Evolutionary conservation across 2,888 invertebrate genomes (phyloP).

Genomic region (Thecophora atra): DNA sequence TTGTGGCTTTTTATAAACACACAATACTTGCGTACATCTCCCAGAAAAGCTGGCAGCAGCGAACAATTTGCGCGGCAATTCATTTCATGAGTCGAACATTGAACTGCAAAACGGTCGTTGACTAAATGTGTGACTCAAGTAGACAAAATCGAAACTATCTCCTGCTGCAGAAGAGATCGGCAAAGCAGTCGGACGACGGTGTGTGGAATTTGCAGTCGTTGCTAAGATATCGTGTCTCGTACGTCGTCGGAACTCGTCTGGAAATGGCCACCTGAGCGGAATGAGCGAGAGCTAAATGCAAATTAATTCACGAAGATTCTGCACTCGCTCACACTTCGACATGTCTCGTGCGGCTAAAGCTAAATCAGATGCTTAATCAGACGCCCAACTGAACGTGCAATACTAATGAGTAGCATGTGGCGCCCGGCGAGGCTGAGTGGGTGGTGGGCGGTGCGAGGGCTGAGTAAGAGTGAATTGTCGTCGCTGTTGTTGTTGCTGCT

Average conservation of each 20-base stretch:
- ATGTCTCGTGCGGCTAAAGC: not conserved
- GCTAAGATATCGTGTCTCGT: not conserved
- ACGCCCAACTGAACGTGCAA: not conserved
- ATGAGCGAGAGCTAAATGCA: not conserved
- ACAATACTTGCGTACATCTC: not conserved
- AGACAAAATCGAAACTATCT: not conserved
- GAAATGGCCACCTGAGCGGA: not conserved
- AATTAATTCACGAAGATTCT: not conserved
- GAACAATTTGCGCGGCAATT: too few species aligned
- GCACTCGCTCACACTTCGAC: not conserved
- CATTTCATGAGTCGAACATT: not conserved
- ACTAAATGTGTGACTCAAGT: not conserved
- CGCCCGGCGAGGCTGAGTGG: not conserved
- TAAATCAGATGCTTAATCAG: not conserved
- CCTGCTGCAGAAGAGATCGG: not conserved
- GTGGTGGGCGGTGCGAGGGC: not conserved
- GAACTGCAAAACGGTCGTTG: slow-evolving; percentile 20
- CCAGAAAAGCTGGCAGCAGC: not conserved
- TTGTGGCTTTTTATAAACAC: not conserved
- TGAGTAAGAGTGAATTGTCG: not conserved
- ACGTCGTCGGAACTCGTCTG: not conserved
- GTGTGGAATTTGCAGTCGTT: not conserved
- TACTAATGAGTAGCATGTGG: not conserved
- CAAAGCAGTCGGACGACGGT: not conserved
- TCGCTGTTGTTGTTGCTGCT: not conserved